Evolutionary conservation across 2,888 invertebrate genomes (phyloP).

Genomic region (Diadromus collaris): DNA sequence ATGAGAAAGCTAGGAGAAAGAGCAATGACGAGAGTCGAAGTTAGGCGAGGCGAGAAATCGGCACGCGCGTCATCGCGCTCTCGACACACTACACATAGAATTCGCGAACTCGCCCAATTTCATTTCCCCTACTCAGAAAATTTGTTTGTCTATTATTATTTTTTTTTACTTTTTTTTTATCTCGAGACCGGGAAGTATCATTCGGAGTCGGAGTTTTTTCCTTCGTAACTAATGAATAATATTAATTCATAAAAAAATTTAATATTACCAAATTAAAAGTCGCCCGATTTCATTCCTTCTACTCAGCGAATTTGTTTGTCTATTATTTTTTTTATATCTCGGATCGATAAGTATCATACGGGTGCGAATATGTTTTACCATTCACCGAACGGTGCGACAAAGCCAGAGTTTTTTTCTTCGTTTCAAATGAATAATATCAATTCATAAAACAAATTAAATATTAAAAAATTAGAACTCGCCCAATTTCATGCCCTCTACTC

Average conservation of each 20-base stretch:
- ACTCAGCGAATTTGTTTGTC: no score
- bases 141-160: neutral
- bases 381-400: constrained; percentile 8
- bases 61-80: constrained; percentile 14
- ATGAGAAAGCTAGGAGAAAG: constrained; percentile 38
- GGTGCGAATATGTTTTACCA: constrained; percentile 5
- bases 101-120: constrained; percentile 1
- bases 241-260: neutral
- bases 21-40: constrained; percentile 37
- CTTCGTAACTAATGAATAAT: neutral
- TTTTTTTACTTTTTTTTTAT: no score
- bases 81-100: constrained; percentile 4
- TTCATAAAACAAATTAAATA: no score
- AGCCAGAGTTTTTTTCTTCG: neutral
- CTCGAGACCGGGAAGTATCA: neutral
- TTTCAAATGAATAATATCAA: no score
- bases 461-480: no score
- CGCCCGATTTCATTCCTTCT: no score
- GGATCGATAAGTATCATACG: neutral
- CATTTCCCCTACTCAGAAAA: neutral
- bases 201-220: neutral
- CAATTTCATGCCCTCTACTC: no score
- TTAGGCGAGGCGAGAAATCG: constrained; percentile 37
- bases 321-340: constrained; percentile 2
- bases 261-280: no score